phyloP scores from a whole-genome alignment of 2,113 vertebrate species.

The Silurus glanis region DNA sequence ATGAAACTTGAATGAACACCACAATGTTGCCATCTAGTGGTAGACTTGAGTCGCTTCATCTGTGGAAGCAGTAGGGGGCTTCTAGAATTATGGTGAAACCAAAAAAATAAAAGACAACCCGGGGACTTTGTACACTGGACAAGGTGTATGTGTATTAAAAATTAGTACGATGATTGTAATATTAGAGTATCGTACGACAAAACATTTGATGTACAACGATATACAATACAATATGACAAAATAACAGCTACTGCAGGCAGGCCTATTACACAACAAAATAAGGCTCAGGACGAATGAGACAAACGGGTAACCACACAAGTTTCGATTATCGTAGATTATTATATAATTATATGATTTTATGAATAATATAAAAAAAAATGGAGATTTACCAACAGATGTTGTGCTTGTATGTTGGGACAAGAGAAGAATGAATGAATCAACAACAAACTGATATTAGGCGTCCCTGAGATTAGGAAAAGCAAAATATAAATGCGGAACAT shows the following conservation, averaged over 20 bases:
- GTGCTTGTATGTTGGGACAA: background rate
- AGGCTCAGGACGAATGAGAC: background rate
- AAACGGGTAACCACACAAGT: background rate
- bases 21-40: constrained; percentile 68
- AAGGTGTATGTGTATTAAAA: background rate
- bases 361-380: background rate
- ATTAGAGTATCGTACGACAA: too few species aligned
- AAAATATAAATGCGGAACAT: background rate
- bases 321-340: too few species aligned
- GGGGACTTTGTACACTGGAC: background rate
- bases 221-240: background rate
- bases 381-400: background rate
- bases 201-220: background rate
- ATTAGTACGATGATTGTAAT: background rate
- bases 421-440: background rate
- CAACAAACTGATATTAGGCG: background rate
- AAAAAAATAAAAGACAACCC: background rate
- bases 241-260: background rate
- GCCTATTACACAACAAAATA: background rate
- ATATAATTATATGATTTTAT: too few species aligned
- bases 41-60: constrained; percentile 28
- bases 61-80: background rate
- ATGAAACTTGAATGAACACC: background rate
- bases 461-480: background rate
- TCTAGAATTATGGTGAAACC: background rate